Evolutionary conservation across 2,888 invertebrate genomes (phyloP), one percentile per base, ranked within the genome.

Genomic region (Gerris lacustris): DNA sequence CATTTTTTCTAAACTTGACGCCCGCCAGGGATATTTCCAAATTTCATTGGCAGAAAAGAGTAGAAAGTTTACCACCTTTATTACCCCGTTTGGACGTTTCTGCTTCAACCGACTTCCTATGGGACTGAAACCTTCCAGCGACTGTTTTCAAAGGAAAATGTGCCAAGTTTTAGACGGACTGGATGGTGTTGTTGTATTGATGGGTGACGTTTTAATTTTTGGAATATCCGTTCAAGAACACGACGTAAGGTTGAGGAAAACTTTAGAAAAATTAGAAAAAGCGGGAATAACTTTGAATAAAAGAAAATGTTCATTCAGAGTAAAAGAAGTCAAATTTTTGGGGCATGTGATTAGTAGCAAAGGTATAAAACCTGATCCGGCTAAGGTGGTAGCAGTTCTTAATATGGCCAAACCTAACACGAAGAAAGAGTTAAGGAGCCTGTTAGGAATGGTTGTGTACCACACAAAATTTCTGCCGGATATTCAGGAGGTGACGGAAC

Each of bases 71-170:
- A 31, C 31, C 31, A 31, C 31, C 31, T 76, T 76, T 69, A 69
- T 68, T 17, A 76, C 76, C 6, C 74, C 73, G 6, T 76, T 72
- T 73, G 75, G 75, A 7, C 47, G 74, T 64, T 76, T 70, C 67
- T 71, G 69, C 31, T 77, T 75, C 68, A 44, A 74, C 55, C 55
- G 76, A 47, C 63, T 77, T 43, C 75, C 75, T 7, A 76, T 75
- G 73, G 75, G 76, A 15, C 18, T 76, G 44, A 70, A 31, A 7
- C 67, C 66, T n/a, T 70, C 73, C 6, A 68, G 70, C 17, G 74
- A 75, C 31, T 67, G 71, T 44, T 73, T 76, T 70, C 72, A 75
- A 45, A 69, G 70, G 55, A 62, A 43, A 15, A 70, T 75, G 31
- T 68, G 67, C 18, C 15, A 73, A 64, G 68, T 73, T 7, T 74